Evolutionary conservation across 1,140 invertebrate species (phyloP).

Genomic region (Heliothis subflexa): DNA sequence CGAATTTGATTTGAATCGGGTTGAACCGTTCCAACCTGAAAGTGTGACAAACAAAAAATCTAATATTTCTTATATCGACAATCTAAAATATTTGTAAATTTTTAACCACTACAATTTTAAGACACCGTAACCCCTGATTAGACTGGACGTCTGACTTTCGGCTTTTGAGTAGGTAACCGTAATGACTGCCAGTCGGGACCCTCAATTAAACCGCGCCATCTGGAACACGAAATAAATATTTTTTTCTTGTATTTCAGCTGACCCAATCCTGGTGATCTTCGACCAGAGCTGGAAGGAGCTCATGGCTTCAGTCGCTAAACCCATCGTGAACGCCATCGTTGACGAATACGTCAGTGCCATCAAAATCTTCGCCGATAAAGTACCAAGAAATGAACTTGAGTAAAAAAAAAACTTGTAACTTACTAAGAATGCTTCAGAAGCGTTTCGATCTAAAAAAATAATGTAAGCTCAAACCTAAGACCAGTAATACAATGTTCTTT

Average conservation of each 20-base stretch:
- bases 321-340: conserved; percentile 41
- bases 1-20: too few relatives aligned
- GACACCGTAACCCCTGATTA: not conserved
- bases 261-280: conserved; percentile 46
- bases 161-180: too few relatives aligned
- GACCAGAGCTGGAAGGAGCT: conserved; percentile 56
- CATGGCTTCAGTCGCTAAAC: conserved; percentile 45
- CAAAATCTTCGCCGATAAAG: not conserved
- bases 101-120: too few relatives aligned
- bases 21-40: too few relatives aligned
- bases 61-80: too few relatives aligned
- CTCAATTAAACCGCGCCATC: not conserved
- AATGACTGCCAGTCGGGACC: too few relatives aligned
- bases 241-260: conserved; percentile 52
- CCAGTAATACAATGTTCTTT: too few relatives aligned
- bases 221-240: not conserved
- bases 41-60: too few relatives aligned
- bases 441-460: not conserved
- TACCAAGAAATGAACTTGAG: conserved; percentile 45
- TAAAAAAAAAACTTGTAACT: not conserved
- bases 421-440: not conserved
- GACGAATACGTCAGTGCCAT: not conserved
- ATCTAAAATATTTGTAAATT: too few relatives aligned
- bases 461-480: not conserved
- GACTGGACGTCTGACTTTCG: not conserved